phyloP scores from a whole-genome alignment of 2,797 vertebrate genomes.

The Myotis findleyi region DNA sequence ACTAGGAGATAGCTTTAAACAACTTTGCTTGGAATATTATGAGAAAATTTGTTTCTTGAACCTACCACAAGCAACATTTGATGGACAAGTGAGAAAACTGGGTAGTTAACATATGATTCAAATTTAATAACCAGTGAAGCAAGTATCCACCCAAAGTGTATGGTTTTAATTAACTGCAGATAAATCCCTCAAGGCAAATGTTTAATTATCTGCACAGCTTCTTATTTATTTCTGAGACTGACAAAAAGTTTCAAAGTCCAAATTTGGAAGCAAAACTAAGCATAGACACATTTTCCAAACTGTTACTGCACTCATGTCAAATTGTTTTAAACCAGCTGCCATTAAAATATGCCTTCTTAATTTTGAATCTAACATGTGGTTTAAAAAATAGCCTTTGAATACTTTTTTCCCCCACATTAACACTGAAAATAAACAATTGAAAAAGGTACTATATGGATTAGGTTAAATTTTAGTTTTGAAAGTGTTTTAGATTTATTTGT shows the following conservation, averaged over 20 bases:
- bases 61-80: slow-evolving; percentile 79
- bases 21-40: background rate
- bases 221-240: slow-evolving; percentile 79
- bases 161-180: slow-evolving; percentile 89
- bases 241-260: slow-evolving; percentile 84
- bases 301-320: slow-evolving; percentile 73
- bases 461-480: slow-evolving; percentile 40
- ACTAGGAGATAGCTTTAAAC: background rate
- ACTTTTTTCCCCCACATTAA: background rate
- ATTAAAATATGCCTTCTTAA: slow-evolving; percentile 67
- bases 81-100: slow-evolving; percentile 81
- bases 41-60: slow-evolving; percentile 66
- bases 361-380: slow-evolving; percentile 22
- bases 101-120: slow-evolving; percentile 85
- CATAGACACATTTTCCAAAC: slow-evolving; percentile 70
- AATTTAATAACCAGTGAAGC: slow-evolving; percentile 87
- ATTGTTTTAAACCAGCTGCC: slow-evolving; percentile 72
- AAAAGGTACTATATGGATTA: slow-evolving; percentile 38
- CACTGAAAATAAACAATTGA: slow-evolving; percentile 31
- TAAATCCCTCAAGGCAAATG: slow-evolving; percentile 87
- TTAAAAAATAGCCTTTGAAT: slow-evolving; percentile 29
- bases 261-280: slow-evolving; percentile 80
- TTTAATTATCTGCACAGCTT: slow-evolving; percentile 88
- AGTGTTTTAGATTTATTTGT: slow-evolving; percentile 42
- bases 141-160: slow-evolving; percentile 81